Percentiles rank a stretch among this genome's conserved stretches.
Evolutionary conservation across 64 coral and sea anemone genomes (phyloP).

Genomic region (Porites australiensis): DNA sequence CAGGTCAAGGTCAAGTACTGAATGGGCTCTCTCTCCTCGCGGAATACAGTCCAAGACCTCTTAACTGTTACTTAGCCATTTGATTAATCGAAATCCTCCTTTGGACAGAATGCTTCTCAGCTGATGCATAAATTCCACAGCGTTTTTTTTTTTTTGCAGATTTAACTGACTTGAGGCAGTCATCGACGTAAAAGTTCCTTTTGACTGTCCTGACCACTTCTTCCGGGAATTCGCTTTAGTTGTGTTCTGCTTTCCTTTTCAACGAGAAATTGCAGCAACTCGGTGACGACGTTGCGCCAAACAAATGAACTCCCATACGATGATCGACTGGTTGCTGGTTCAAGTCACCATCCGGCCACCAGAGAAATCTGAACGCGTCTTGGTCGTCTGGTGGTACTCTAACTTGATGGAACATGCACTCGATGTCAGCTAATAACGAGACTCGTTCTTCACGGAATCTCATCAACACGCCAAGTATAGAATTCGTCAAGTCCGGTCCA

Average conservation of each 20-base stretch:
- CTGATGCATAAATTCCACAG: too few relatives aligned
- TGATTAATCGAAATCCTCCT: too few relatives aligned
- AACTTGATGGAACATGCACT: conserved; percentile 29
- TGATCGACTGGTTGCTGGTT: background rate
- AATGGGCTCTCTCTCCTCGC: background rate
- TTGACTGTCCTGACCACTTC: background rate
- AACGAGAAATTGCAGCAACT: background rate
- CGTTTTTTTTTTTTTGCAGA: too few relatives aligned
- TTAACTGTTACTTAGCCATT: too few relatives aligned
- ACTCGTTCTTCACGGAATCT: background rate
- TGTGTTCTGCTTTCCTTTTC: background rate
- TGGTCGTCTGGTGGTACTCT: background rate
- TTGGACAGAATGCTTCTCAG: too few relatives aligned
- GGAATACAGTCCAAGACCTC: background rate
- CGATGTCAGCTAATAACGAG: conserved; percentile 4
- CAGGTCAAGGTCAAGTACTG: background rate
- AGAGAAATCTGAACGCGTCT: background rate
- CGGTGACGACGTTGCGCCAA: conserved; percentile 37
- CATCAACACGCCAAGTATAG: conserved; percentile 31
- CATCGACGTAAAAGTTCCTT: background rate
- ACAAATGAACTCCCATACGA: background rate
- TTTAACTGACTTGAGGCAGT: too few relatives aligned
- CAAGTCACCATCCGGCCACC: background rate
- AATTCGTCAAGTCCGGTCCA: conserved; percentile 42
- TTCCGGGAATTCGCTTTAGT: background rate